Evolutionary conservation across 2,113 vertebrate species (phyloP).

Genomic region (Miniopterus natalensis): DNA sequence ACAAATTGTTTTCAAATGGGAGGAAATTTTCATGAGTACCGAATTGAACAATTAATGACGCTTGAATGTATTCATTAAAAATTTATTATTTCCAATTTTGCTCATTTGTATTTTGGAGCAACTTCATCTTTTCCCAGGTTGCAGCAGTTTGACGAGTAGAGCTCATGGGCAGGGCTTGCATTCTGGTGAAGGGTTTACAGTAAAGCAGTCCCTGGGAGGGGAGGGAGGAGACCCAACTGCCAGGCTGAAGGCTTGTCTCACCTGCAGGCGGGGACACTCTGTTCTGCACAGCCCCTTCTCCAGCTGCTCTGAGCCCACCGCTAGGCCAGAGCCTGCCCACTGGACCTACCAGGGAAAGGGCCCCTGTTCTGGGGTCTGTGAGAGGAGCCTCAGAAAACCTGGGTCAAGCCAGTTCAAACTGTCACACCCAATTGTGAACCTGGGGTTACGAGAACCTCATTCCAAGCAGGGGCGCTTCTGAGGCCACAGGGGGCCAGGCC

Average conservation of each 20-base stretch:
- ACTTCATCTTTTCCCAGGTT: constrained; percentile 35
- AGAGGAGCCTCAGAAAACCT: neutral
- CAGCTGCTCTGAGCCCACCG: neutral
- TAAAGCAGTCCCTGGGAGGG: neutral
- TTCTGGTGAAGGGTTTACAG: neutral
- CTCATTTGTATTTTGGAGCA: constrained; percentile 48
- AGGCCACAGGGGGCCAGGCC: neutral
- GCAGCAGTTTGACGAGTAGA: neutral
- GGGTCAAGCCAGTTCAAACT: constrained; percentile 70
- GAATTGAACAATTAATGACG: constrained; percentile 60
- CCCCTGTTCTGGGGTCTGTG: neutral
- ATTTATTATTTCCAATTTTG: constrained; percentile 71
- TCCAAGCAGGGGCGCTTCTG: neutral
- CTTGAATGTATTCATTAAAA: constrained; percentile 60
- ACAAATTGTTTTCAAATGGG: constrained; percentile 82
- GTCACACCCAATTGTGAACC: constrained; percentile 29
- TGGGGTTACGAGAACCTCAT: constrained; percentile 64
- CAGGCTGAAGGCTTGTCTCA: neutral
- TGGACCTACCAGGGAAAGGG: neutral
- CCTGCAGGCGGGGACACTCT: neutral
- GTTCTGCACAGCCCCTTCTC: neutral
- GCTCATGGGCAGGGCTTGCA: neutral
- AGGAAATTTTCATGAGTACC: constrained; percentile 44
- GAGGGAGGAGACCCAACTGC: rapidly evolving
- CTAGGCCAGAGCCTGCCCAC: neutral